Evolutionary conservation across 2,113 vertebrate genomes (phyloP).

Genomic region (Colistium nudipinnis): DNA sequence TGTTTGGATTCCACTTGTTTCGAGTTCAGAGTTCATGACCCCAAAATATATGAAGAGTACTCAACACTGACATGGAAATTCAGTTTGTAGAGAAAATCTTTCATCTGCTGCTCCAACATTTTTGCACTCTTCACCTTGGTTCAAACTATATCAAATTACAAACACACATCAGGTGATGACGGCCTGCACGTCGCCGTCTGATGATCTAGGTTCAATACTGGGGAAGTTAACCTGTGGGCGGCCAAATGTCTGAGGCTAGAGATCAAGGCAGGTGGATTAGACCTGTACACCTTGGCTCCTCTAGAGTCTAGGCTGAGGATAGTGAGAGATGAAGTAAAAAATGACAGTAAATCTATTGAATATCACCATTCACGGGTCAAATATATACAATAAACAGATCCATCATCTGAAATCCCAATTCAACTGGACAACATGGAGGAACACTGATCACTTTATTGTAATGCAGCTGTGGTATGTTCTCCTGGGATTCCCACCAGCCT

Average conservation of each 20-base stretch:
- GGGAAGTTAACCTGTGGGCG: not conserved
- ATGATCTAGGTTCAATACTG: conserved; percentile 14
- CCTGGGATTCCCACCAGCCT: not conserved
- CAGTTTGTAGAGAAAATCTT: not conserved
- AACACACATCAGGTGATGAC: not conserved
- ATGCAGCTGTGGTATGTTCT: not conserved
- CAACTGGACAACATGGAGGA: not conserved
- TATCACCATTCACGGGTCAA: not conserved
- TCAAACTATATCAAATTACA: not conserved
- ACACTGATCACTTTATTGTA: not conserved
- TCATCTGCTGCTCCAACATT: not conserved
- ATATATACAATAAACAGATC: not conserved
- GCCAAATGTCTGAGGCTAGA: conserved; percentile 5
- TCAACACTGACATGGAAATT: not conserved
- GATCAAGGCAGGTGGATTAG: conserved; percentile 16
- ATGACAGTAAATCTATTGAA: not conserved
- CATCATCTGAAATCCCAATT: not conserved
- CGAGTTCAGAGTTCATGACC: no score
- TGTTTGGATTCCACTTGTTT: not conserved
- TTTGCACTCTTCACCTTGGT: no score
- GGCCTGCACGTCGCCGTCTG: not conserved
- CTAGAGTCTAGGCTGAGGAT: not conserved
- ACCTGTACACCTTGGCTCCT: not conserved
- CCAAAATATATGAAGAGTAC: no score
- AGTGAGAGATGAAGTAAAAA: not conserved